Evolutionary conservation across 2,113 vertebrate genomes (phyloP), one percentile per base, ranked within the genome.

Genomic region (Dromaius novaehollandiae): DNA sequence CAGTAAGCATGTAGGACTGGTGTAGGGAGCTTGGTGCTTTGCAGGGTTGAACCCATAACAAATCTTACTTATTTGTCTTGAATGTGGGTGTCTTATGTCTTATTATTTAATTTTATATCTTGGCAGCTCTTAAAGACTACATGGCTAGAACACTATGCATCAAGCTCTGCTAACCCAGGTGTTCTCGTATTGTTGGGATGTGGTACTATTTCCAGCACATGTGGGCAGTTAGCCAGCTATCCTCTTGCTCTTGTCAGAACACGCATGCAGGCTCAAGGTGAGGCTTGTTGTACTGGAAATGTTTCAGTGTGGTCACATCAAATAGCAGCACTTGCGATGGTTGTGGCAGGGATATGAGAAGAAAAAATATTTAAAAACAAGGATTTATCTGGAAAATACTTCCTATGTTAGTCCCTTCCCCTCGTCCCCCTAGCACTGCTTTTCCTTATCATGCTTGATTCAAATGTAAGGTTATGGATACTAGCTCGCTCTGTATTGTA

Each of bases 231-330:
- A 71, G 98, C 99, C 93, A 99, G 99, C 93, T 99, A 99, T 92
- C 99, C 99, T 11, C 97, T 99, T 7, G 99, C 99, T 63, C 98
- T 99, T 20, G 95, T 99, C 92, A 98, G 99, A 94, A 99, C 99
- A 30, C 98, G 99, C 81, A 99, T 99, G 99, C 99, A 99, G 95
- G 99, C 99, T 60, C 98, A 99, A 98, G 99, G 99, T 99, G 96
- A 97, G 97, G 78, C 19, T 36, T 74, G 9, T 36, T 63, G 9
- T 46, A 40, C 64, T 80, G 58, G 38, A 82, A 61, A 15, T 40
- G 36, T 36, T 75, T 28, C 58, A 82, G 20, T 25, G 21, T 51
- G 60, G 13, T 71, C 42, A 46, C 24, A 22, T 55, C 14, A 48
- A 91, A 38, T n/a, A 7, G 1, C 46, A 2, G 30, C 7, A 3